Base-by-base conservation (phyloP, 2,797 vertebrate species). In the Acanthornis magna region DNA sequence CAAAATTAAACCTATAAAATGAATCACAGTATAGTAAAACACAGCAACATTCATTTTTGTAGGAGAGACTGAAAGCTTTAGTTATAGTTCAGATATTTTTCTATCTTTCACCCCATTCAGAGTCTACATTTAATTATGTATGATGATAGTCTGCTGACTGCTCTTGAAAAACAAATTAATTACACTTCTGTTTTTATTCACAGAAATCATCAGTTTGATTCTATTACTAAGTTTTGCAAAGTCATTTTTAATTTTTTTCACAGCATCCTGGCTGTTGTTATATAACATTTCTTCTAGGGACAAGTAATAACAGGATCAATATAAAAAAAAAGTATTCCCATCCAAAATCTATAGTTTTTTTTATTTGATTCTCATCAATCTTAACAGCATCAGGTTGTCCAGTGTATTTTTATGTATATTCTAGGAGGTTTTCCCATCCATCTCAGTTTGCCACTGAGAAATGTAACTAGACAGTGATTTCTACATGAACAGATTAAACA, bases 1-100 rank as follows among this genome's bases (percentile, higher is more conserved):
- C 99, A 97, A 98, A 99, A 97, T 98, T 98, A 97, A 99, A 99
- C 98, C 99, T 99, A 97, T 63, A 96, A 96, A 97, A 97, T 73
- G 79, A 97, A 97, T 88, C 84, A 96, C 30, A 36, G 21, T 65
- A 63, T 76, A 91, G 88, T 97, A 90, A 96, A 94, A 94, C 68
- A 61, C 53, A 87, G 88, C 83, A 97, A 88, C 74, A 89, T 20
- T 78, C 70, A 91, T 84, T 95, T 96, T 54, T 83, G 13, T n/a
- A 91, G 48, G 55, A 86, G 34, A 95, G 68, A 94, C 42, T 58
- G 91, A 88, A 80, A 38, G 22, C 65, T 92, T 95, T 80, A 93
- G 75, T 89, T 94, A 94, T 40, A 62, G 42, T 29, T 62, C 12
- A 21, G 38, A 25, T 61, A 78, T 86, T 85, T 88, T 74, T 80